phyloP scores from a whole-genome alignment of 1,140 invertebrate species.

The Drosophila jambulina region DNA sequence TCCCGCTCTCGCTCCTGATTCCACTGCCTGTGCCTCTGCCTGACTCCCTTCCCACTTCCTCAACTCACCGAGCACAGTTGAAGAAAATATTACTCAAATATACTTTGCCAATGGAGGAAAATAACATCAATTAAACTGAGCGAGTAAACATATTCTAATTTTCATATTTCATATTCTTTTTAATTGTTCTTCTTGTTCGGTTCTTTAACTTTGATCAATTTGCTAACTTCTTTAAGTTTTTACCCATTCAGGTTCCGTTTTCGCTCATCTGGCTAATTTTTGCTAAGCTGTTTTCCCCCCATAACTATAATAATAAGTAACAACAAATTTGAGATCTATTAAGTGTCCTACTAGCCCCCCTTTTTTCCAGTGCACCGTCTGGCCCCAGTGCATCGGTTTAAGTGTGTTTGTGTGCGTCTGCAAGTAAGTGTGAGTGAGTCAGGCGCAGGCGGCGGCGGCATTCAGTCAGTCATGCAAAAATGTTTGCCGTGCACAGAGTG shows the following conservation, averaged over 20 bases:
- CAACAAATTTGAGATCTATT: not conserved
- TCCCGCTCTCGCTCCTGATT: slow-evolving; percentile 4
- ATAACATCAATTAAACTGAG: not conserved
- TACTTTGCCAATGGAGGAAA: not conserved
- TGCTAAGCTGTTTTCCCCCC: too few relatives aligned
- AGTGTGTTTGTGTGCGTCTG: slow-evolving; percentile 19
- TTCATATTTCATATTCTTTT: too few relatives aligned
- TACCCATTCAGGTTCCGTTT: too few relatives aligned
- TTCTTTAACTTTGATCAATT: not conserved
- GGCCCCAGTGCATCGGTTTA: slow-evolving; percentile 45
- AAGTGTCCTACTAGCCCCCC: not conserved
- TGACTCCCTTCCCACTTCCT: not conserved
- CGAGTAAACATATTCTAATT: too few relatives aligned
- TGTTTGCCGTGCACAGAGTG: slow-evolving; percentile 78
- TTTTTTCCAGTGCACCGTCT: slow-evolving; percentile 46
- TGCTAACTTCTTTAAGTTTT: too few relatives aligned
- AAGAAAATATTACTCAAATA: not conserved
- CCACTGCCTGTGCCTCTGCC: slow-evolving; percentile 15
- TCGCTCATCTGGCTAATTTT: too few relatives aligned
- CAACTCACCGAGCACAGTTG: slow-evolving; percentile 8
- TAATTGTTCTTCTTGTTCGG: too few relatives aligned
- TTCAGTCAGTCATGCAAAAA: slow-evolving; percentile 83
- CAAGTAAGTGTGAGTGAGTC: slow-evolving; percentile 59
- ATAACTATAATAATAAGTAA: too few relatives aligned
- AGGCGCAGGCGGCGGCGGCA: slow-evolving; percentile 69